Evolutionary conservation across 2,888 invertebrate genomes (phyloP), one percentile per base, ranked within the genome.

Genomic region (Tenthredo distinguenda): DNA sequence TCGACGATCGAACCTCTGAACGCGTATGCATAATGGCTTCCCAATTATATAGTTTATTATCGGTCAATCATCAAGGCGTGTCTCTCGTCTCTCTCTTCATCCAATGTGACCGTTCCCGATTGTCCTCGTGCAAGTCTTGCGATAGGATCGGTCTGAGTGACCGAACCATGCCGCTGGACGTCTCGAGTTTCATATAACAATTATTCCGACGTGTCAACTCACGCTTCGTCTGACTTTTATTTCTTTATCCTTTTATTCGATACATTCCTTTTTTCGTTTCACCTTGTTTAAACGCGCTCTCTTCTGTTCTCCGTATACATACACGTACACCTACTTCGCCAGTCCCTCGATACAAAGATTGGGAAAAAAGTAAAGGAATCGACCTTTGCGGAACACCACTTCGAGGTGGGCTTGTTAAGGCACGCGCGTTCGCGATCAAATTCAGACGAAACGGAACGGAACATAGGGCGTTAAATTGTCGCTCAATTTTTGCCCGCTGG

Each of bases 401-500:
- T 26, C 62, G 62, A 21, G 26, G 21, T 21, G 26, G 68, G 68
- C 6, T 68, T 68, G 34, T 12, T 68, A 68, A 26, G 12, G 15
- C 68, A 34, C 68, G 26, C 34, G 31, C 0, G 18, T 34, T 65
- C 15, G 68, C 34, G 34, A 34, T 34, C 34, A 18, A 68, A 68
- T 68, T 7, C 68, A 34, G 15, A 68, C 31, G 34, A 68, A 68
- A 34, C 31, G 18, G 34, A 68, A 68, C 34, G 18, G 84, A 86
- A 43, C 86, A 83, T 86, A 77, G 87, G 83, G 85, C 88, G 87
- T 87, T 85, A 87, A 87, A 88, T 88, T 87, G 87, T 86, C 87
- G 86, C 84, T 79, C 37, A 62, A 68, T 72, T 86, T 85, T 55
- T 58, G 55, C 1, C 7, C 55, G 34, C 15, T 26, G 55, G 50